Percentiles rank a stretch among this genome's conserved stretches.
phyloP scores from a whole-genome alignment of 2,113 vertebrate species.

The Ramphastos sulfuratus region DNA sequence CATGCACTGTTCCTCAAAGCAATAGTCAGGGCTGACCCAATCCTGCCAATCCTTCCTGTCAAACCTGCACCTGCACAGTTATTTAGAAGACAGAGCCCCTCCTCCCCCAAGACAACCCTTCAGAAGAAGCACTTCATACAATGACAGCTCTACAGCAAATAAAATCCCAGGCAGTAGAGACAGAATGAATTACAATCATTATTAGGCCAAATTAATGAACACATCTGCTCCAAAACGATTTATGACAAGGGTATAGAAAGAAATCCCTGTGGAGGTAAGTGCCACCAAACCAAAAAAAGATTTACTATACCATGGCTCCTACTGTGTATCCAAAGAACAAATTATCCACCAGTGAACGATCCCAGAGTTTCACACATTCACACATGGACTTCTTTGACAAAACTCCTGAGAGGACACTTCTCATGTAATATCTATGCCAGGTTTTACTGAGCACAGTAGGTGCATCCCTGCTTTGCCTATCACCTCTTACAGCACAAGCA shows the following conservation, averaged over 20 bases:
- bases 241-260: not conserved
- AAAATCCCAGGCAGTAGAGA: not conserved
- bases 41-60: not conserved
- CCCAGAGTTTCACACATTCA: not conserved
- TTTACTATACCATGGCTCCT: not conserved
- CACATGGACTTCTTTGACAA: not conserved
- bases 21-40: not conserved
- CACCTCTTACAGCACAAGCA: not conserved
- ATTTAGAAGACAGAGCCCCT: not conserved
- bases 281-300: not conserved
- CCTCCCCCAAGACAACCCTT: not conserved
- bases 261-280: not conserved
- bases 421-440: not conserved
- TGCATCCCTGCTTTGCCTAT: not conserved
- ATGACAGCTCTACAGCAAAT: not conserved
- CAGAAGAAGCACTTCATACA: not conserved
- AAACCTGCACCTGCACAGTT: not conserved
- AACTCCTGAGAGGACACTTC: not conserved
- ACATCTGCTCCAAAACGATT: conserved; percentile 22
- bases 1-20: not conserved
- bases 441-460: not conserved
- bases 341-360: not conserved
- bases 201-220: conserved; percentile 19
- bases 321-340: not conserved
- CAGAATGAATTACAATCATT: not conserved